Percentiles rank a stretch among this genome's conserved stretches.
Evolutionary conservation across 2,113 vertebrate species (phyloP).

Genomic region (Pterocles orientalis): DNA sequence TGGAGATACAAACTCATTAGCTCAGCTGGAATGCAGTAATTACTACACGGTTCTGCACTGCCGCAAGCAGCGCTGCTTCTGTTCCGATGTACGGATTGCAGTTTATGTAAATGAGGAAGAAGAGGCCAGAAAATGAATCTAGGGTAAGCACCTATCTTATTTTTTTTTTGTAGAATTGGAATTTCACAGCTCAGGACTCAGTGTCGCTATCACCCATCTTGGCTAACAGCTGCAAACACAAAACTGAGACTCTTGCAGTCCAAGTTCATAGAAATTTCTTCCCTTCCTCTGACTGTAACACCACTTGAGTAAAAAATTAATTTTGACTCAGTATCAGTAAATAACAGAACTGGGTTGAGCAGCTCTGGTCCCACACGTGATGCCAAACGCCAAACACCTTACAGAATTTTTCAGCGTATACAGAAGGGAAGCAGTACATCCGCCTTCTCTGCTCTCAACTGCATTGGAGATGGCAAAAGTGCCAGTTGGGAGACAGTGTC

Average conservation of each 20-base stretch:
- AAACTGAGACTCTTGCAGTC: neutral
- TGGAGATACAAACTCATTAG: constrained; percentile 43
- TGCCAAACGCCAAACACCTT: neutral
- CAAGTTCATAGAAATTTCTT: neutral
- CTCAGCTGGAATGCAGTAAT: constrained; percentile 47
- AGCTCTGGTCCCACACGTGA: neutral
- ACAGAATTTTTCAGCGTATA: neutral
- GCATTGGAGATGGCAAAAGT: neutral
- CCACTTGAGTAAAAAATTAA: neutral
- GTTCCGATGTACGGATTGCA: neutral
- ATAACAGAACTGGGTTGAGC: neutral
- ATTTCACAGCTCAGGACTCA: neutral
- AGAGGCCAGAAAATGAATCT: neutral
- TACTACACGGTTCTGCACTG: neutral
- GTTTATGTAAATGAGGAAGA: constrained; percentile 28
- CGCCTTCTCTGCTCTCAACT: neutral
- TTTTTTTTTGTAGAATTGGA: neutral
- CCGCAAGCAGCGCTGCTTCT: neutral
- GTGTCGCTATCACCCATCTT: neutral
- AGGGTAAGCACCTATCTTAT: neutral
- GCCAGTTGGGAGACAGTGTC: neutral
- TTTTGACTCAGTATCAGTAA: neutral
- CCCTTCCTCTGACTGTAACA: neutral
- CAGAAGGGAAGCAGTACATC: neutral
- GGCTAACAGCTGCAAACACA: neutral